Percentiles rank a stretch among this genome's conserved stretches.
phyloP scores from a whole-genome alignment of 2,888 invertebrate species.

The Hyppa rectilinea region DNA sequence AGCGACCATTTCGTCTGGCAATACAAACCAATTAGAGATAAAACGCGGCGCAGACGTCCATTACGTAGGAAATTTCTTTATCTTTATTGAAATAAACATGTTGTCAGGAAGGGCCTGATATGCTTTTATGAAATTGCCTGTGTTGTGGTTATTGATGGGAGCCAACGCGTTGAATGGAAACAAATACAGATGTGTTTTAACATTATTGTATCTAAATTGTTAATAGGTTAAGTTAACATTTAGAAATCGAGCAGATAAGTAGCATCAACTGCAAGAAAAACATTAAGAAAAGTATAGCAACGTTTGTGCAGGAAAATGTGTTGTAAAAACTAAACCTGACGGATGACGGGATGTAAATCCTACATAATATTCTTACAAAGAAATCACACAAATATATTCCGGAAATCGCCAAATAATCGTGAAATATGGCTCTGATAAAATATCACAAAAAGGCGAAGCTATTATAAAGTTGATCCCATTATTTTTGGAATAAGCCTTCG shows the following conservation, averaged over 20 bases:
- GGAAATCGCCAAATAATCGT: constrained; percentile 2
- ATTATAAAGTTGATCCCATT: constrained; percentile 17
- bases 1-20: constrained; percentile 65
- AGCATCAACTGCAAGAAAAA: neutral
- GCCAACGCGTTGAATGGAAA: constrained; percentile 29
- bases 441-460: constrained; percentile 14
- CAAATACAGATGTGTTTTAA: constrained; percentile 31
- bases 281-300: neutral
- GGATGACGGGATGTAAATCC: neutral
- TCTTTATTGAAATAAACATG: constrained; percentile 73
- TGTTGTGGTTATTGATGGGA: constrained; percentile 51
- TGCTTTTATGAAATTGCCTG: constrained; percentile 48
- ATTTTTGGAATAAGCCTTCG: constrained; percentile 20
- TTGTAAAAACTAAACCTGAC: neutral
- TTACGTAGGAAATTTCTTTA: constrained; percentile 71
- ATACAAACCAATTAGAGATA: constrained; percentile 73
- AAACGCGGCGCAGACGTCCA: constrained; percentile 68
- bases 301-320: neutral
- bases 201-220: constrained; percentile 1
- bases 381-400: neutral
- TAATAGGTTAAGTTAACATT: constrained; percentile 19
- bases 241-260: neutral
- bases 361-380: constrained; percentile 8
- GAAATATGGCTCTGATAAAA: constrained; percentile 4
- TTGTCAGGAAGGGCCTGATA: constrained; percentile 62